Conservation (phyloP, 2,888 invertebrate genomes). For the Thecocarcelia acutangulata region DNA sequence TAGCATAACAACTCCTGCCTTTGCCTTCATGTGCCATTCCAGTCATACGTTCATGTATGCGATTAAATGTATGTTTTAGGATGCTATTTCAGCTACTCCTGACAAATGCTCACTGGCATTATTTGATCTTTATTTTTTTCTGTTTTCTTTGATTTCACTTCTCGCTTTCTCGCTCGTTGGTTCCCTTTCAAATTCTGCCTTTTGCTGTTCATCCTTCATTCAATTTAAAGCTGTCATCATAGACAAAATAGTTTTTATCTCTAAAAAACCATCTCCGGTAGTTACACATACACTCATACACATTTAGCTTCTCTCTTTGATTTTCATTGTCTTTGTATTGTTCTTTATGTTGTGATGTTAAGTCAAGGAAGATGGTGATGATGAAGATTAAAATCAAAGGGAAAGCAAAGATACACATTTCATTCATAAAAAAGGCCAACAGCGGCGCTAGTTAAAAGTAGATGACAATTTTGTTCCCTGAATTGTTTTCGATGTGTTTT, state of each 20-base stretch:
- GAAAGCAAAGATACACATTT: constrained; percentile 24
- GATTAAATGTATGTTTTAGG: constrained; percentile 33
- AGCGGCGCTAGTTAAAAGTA: constrained; percentile 55
- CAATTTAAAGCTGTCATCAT: constrained; percentile 68
- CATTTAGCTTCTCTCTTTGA: constrained; percentile 9
- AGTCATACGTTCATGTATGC: constrained; percentile 38
- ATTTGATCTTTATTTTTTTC: constrained; percentile 47
- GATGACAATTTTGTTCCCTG: constrained; percentile 46
- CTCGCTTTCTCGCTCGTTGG: neutral
- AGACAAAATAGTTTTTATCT: constrained; percentile 70
- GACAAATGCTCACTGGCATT: constrained; percentile 52
- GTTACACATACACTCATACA: too few species aligned
- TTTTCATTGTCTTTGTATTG: constrained; percentile 18
- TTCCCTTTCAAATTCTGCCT: neutral
- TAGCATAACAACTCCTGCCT: neutral
- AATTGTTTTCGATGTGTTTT: constrained; percentile 3
- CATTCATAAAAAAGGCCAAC: constrained; percentile 64
- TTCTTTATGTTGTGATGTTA: constrained; percentile 36
- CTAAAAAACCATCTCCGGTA: constrained; percentile 62
- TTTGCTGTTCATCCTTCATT: constrained; percentile 36
- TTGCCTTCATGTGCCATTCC: constrained; percentile 19
- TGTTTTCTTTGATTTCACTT: constrained; percentile 25
- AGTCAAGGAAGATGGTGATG: constrained; percentile 33
- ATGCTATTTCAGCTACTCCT: constrained; percentile 36
- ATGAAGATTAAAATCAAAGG: constrained; percentile 33